Conservation (phyloP, 2,797 vertebrate species). For the Glossophaga mutica region DNA sequence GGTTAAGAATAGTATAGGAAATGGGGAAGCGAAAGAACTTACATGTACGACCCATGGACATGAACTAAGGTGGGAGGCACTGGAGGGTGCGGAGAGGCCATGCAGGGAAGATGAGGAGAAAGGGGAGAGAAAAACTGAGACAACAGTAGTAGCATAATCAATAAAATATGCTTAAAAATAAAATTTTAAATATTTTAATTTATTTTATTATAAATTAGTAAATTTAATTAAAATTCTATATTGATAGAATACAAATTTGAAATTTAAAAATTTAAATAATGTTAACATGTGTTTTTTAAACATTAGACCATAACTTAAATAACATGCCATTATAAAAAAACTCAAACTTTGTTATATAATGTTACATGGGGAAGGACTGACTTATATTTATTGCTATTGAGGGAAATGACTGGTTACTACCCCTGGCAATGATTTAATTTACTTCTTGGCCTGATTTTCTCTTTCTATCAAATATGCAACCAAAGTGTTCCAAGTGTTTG, state of each 20-base stretch:
- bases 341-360: conserved; percentile 63
- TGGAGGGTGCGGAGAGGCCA: too few relatives aligned
- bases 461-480: neutral
- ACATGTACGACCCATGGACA: too few relatives aligned
- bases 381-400: conserved; percentile 48
- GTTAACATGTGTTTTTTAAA: conserved; percentile 47
- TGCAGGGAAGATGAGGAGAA: too few relatives aligned
- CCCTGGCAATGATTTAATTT: conserved; percentile 63
- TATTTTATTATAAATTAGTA: conserved; percentile 48
- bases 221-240: neutral
- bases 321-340: conserved; percentile 21
- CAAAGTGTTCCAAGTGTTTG: neutral
- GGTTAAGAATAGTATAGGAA: too few relatives aligned
- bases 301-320: neutral
- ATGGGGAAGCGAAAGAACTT: too few relatives aligned
- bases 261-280: neutral
- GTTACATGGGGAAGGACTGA: conserved; percentile 40
- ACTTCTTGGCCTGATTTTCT: conserved; percentile 11
- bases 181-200: neutral
- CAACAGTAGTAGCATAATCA: too few relatives aligned
- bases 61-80: too few relatives aligned
- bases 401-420: conserved; percentile 54
- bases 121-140: too few relatives aligned
- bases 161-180: too few relatives aligned
- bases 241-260: neutral